Evolutionary conservation across 2,797 vertebrate genomes (phyloP).

Genomic region (Amazona finschi): DNA sequence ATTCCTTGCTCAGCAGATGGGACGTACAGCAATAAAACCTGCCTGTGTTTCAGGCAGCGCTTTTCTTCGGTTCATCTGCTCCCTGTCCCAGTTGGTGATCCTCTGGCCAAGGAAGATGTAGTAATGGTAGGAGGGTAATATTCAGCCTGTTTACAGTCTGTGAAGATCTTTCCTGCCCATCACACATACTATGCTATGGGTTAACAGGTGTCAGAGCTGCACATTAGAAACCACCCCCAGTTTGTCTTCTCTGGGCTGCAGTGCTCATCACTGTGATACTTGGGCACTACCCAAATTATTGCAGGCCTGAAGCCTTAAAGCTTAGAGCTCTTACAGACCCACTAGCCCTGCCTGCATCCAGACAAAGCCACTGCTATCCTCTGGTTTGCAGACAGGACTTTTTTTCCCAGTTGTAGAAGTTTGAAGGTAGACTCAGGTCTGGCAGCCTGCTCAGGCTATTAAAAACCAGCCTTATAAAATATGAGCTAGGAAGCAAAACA

Average conservation of each 20-base stretch:
- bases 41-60: neutral
- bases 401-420: neutral
- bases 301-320: neutral
- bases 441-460: conserved; percentile 7
- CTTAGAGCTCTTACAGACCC: neutral
- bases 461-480: conserved; percentile 60
- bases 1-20: neutral
- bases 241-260: neutral
- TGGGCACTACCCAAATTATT: neutral
- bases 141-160: neutral
- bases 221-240: neutral
- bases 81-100: neutral
- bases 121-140: neutral
- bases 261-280: neutral
- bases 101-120: neutral
- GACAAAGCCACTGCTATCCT: neutral
- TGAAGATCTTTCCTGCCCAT: neutral
- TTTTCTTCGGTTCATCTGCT: neutral
- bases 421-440: conserved; percentile 42
- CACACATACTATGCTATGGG: neutral
- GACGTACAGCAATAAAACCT: neutral
- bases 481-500: conserved; percentile 51
- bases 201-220: neutral
- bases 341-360: neutral
- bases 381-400: neutral